Evolutionary conservation across 1,140 invertebrate genomes (phyloP), one percentile per base, ranked within the genome.

Genomic region (Cherax quadricarinatus): DNA sequence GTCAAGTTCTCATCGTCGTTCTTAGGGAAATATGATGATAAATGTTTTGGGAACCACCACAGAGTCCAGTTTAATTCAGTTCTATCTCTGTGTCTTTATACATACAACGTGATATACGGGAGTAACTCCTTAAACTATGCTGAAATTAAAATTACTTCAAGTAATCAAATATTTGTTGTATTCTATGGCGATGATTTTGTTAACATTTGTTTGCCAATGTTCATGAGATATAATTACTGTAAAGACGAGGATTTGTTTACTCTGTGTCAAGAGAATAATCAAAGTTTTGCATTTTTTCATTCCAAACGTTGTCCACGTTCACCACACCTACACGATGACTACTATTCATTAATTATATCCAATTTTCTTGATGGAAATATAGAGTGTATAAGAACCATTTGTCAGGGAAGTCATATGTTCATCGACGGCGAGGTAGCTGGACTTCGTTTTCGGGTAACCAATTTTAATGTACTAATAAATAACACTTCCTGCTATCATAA

Each of bases 241-340:
- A 79, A 89, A 81, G 80, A 82, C 12, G 66, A 41, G 18, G 57
- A 82, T 21, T 89, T 89, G 51, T 57, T 89, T 1, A 82, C 79
- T 12, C n/a, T 89, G 3, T 89, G 87, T 12, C 81, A 53, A 60
- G 62, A 89, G 10, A n/a, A 24, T 6, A 1, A 41, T 41, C 30
- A 41, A 41, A 9, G n/a, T 14, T 53, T 89, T 51, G 87, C n/a
- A n/a, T 82, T 89, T 62, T 24, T 82, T 12, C 87, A 73, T 49
- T 81, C 57, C 30, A n/a, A 24, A 49, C 21, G 21, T 14, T 82
- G 87, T 66, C 53, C 10, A 18, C 24, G 12, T 18, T 48, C 41
- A 0, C 48, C 41, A 57, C 9, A 57, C 9, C 9, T 9, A 57
- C 9, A 9, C 9, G 53, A 4, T 14, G 14, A 10, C 18, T 57